These are phyloP conservation scores for Lanius collurio DNA, from an alignment of 2,113 vertebrate species.

Conservation along the genomic window DNA sequence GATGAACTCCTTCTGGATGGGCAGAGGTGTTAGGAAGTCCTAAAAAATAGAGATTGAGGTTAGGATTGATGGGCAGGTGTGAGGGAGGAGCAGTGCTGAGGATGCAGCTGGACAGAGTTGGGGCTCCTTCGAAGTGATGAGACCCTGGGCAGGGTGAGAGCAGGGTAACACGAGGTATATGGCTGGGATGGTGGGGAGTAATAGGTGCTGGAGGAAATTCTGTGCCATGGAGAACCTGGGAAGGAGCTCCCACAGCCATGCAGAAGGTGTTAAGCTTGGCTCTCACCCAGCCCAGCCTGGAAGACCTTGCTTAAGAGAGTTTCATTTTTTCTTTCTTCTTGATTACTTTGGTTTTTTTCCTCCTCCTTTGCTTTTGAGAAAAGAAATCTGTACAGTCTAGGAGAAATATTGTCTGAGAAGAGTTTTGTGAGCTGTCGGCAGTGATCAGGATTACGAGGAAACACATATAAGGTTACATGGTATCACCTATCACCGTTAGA, in stretches of 20 bases:
- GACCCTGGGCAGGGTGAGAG: background rate
- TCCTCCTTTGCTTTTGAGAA: background rate
- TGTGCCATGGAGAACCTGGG: background rate
- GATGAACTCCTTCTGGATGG: background rate
- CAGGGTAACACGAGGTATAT: accelerated
- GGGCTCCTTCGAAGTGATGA: background rate
- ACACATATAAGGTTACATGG: background rate
- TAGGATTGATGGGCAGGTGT: background rate
- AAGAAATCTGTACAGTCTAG: background rate
- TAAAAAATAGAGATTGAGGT: background rate
- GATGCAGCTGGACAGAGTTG: background rate
- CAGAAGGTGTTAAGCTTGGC: background rate
- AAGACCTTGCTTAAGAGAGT: background rate
- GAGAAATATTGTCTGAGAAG: background rate
- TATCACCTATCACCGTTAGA: constrained; percentile 32
- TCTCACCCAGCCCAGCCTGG: background rate
- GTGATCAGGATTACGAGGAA: background rate
- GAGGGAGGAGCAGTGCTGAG: background rate
- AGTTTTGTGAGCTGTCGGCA: background rate
- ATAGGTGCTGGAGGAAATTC: background rate
- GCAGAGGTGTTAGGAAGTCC: background rate
- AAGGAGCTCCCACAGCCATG: background rate
- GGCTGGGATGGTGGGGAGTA: background rate
- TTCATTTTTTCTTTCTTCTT: background rate
- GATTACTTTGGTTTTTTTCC: background rate